Percentiles rank a stretch among this genome's conserved stretches.
These are phyloP conservation scores for Halcyon smyrnensis DNA, from an alignment of 2,797 vertebrate species.

Conservation along the genomic window DNA sequence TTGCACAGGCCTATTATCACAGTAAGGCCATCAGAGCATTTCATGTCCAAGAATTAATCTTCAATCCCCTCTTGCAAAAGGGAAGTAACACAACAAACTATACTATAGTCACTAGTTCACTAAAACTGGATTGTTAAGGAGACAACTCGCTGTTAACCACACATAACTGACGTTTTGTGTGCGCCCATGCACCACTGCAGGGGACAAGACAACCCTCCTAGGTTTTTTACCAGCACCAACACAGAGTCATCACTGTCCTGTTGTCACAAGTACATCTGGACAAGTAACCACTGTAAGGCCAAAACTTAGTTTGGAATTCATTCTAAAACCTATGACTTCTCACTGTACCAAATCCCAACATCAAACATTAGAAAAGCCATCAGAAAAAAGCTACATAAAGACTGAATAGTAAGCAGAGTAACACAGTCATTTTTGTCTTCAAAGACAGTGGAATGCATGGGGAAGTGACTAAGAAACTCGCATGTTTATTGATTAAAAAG, in stretches of 20 bases:
- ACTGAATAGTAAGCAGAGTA: background rate
- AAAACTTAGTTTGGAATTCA: background rate
- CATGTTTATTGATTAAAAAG: background rate
- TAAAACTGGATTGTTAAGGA: rapidly evolving
- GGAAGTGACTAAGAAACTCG: background rate
- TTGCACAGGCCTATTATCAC: background rate
- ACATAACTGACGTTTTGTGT: background rate
- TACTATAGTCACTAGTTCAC: background rate
- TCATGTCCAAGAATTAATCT: background rate
- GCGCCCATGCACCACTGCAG: background rate
- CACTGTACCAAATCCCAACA: background rate
- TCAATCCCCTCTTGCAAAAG: background rate
- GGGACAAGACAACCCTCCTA: background rate
- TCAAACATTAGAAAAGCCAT: background rate
- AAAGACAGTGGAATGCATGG: background rate
- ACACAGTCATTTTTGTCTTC: background rate
- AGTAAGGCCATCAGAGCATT: background rate
- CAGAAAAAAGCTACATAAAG: background rate
- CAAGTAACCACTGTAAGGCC: background rate
- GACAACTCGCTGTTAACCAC: background rate
- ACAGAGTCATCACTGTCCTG: background rate
- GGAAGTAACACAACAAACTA: background rate
- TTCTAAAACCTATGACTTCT: background rate
- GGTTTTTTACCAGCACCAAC: background rate
- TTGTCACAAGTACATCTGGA: background rate